Evolutionary conservation across 2,888 invertebrate genomes (phyloP).

Genomic region (Lasioglossum villosulum): DNA sequence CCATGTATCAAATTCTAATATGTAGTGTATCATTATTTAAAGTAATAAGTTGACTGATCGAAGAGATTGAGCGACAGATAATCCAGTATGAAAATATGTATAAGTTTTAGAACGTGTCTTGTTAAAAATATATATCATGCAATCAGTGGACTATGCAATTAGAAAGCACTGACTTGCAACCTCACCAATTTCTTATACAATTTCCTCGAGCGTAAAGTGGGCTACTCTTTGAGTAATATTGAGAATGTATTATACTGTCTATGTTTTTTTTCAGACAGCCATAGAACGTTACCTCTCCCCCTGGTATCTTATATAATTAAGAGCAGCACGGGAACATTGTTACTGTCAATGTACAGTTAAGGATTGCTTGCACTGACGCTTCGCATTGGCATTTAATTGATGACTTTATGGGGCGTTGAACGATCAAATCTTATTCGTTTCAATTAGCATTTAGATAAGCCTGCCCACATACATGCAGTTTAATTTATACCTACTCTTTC

Average conservation of each 20-base stretch:
- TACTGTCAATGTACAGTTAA: conserved; percentile 9
- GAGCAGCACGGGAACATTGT: conserved; percentile 20
- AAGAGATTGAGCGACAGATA: not conserved
- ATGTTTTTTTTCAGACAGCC: not conserved
- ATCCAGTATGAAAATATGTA: not conserved
- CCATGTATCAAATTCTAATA: no score
- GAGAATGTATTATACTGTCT: not conserved
- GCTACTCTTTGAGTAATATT: conserved; percentile 29
- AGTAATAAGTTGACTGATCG: not conserved
- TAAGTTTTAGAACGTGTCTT: conserved; percentile 1
- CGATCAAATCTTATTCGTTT: conserved; percentile 1
- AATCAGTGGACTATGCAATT: conserved; percentile 31
- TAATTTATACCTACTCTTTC: not conserved
- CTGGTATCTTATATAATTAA: conserved; percentile 24
- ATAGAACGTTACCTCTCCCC: conserved; percentile 7
- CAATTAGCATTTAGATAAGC: conserved; percentile 9
- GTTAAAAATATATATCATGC: conserved; percentile 13
- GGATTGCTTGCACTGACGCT: not conserved
- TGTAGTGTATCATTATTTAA: no score
- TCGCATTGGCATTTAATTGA: conserved; percentile 3
- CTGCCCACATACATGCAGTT: not conserved
- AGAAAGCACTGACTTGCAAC: conserved; percentile 42
- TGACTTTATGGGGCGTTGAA: not conserved
- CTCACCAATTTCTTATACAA: conserved; percentile 27
- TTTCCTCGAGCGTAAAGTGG: conserved; percentile 42